phyloP scores from a whole-genome alignment of 2,888 invertebrate species.

The Caenorhabditis uteleia region DNA sequence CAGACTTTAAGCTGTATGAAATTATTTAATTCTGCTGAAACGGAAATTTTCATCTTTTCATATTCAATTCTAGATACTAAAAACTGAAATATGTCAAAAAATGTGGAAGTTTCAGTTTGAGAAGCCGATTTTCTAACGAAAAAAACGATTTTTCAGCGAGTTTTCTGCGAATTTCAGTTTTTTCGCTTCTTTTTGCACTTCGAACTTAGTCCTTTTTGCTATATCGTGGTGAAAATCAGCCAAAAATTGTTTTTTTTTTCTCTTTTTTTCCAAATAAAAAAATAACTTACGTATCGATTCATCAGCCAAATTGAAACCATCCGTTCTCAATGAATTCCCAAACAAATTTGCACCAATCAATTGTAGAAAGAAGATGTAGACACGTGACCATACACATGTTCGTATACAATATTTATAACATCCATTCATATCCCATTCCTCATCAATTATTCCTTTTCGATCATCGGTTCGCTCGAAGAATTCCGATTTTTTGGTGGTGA shows the following conservation, averaged over 20 bases:
- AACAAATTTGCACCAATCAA: conserved; percentile 14
- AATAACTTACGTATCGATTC: conserved; percentile 8
- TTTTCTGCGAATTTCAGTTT: too few relatives aligned
- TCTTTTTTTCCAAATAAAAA: conserved; percentile 6
- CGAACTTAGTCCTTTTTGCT: too few relatives aligned
- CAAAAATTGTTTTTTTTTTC: background rate
- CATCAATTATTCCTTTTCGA: background rate
- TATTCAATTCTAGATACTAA: too few relatives aligned
- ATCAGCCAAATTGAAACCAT: conserved; percentile 22
- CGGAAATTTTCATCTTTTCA: too few relatives aligned
- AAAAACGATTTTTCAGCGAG: too few relatives aligned
- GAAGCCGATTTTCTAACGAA: too few relatives aligned
- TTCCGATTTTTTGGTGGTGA: background rate
- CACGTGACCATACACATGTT: conserved; percentile 14
- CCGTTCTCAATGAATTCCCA: conserved; percentile 15
- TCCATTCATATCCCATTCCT: conserved; percentile 9
- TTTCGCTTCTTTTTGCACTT: too few relatives aligned
- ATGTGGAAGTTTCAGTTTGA: too few relatives aligned
- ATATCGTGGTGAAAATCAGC: too few relatives aligned
- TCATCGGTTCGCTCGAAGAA: background rate
- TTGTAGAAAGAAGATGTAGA: conserved; percentile 19
- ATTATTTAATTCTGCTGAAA: too few relatives aligned
- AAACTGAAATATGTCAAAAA: too few relatives aligned
- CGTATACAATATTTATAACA: conserved; percentile 7
- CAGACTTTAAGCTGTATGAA: too few relatives aligned